These are phyloP conservation scores for Pithys albifrons DNA, from an alignment of 2,113 vertebrate species.

Conservation along the genomic window DNA sequence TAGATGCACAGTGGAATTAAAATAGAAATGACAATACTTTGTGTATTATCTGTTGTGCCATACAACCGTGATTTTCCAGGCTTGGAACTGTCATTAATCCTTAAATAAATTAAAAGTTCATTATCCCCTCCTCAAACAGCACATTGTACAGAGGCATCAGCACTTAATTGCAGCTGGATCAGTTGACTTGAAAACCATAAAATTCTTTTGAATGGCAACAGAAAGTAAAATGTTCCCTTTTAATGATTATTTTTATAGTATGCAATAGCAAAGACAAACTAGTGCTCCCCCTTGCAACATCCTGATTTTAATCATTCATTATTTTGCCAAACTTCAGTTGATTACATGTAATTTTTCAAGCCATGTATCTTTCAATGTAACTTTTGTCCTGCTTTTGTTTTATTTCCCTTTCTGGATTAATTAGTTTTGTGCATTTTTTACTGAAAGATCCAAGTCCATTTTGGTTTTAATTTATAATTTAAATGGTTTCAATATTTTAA, in stretches of 20 bases:
- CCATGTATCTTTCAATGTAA: background rate
- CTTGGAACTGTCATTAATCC: background rate
- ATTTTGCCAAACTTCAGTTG: background rate
- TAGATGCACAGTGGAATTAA: background rate
- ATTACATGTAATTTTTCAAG: background rate
- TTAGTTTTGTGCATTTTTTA: background rate
- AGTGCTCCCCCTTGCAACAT: background rate
- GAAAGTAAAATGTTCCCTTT: background rate
- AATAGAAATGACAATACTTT: background rate
- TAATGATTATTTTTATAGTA: background rate
- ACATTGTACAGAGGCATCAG: background rate
- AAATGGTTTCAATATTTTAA: background rate
- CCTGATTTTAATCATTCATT: background rate
- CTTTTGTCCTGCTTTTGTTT: background rate
- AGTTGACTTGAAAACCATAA: background rate
- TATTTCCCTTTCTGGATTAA: background rate
- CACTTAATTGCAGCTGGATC: background rate
- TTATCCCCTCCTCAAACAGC: background rate
- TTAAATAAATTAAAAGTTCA: background rate
- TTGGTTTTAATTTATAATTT: background rate
- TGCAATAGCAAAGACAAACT: background rate
- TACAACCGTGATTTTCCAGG: background rate
- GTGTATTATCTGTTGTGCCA: background rate
- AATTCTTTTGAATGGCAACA: background rate
- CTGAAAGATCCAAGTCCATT: rapidly evolving